A percentile compares a stretch with the other conserved stretches of the same genome.
Conservation (phyloP, 2,113 vertebrate species). For the Ardeotis arabs region DNA sequence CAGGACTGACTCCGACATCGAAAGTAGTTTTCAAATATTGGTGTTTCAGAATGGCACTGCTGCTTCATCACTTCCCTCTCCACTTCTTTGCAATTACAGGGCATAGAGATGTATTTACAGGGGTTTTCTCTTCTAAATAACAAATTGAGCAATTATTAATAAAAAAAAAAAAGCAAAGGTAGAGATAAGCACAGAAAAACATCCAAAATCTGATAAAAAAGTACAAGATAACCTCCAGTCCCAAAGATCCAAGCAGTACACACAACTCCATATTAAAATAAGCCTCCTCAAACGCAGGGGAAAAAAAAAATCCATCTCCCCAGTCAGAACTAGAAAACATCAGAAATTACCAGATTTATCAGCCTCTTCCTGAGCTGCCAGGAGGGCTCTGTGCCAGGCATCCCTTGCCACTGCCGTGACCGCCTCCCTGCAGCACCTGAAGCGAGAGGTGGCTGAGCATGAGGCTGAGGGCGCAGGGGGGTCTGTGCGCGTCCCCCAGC, state of each 20-base stretch:
- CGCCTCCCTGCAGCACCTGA: rapidly evolving
- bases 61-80: background rate
- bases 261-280: background rate
- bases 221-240: background rate
- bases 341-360: background rate
- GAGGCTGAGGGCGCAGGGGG: no score
- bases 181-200: background rate
- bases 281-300: background rate
- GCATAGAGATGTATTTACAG: background rate
- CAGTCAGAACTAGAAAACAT: background rate
- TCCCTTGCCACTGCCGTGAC: no score
- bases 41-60: background rate
- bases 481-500: no score
- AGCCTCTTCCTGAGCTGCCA: rapidly evolving
- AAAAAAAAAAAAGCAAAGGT: background rate
- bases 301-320: no score
- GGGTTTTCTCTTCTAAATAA: background rate
- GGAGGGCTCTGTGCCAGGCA: background rate
- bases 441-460: background rate
- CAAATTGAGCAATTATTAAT: background rate
- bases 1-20: background rate
- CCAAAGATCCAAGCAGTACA: background rate
- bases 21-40: background rate
- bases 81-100: background rate
- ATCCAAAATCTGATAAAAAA: background rate